Evolutionary conservation across 2,797 vertebrate genomes (phyloP).

Genomic region (Sebastes wilsoni): DNA sequence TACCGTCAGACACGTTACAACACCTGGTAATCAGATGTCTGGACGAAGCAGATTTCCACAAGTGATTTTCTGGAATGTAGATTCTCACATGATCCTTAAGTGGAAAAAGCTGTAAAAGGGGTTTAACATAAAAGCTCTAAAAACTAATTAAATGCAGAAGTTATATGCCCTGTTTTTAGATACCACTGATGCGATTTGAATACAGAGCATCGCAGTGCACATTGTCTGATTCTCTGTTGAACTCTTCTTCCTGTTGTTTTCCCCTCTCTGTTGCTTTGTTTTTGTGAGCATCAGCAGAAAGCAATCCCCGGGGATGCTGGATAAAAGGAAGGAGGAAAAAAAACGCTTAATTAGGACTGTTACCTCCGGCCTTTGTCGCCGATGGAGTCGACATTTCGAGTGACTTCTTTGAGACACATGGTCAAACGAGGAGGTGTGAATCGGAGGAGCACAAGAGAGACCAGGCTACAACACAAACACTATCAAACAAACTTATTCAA

Average conservation of each 20-base stretch:
- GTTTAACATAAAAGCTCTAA: conserved; percentile 25
- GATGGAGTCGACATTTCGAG: conserved; percentile 49
- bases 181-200: conserved; percentile 18
- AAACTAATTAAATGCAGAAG: conserved; percentile 24
- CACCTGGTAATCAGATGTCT: conserved; percentile 30
- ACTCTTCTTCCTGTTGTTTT: conserved; percentile 56
- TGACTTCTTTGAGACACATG: conserved; percentile 43
- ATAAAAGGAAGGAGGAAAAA: conserved; percentile 34
- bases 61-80: conserved; percentile 28
- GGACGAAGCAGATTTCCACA: conserved; percentile 17
- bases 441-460: conserved; percentile 3
- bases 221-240: conserved; percentile 36
- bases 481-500: conserved; percentile 55
- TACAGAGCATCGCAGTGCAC: not conserved
- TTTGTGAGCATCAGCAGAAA: conserved; percentile 63
- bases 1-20: conserved; percentile 9
- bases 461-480: conserved; percentile 16
- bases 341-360: conserved; percentile 66
- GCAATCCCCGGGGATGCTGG: conserved; percentile 40
- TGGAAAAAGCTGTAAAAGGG: not conserved
- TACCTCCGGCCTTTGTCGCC: conserved; percentile 45
- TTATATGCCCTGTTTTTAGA: not conserved
- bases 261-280: conserved; percentile 50
- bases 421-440: conserved; percentile 37
- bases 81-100: not conserved